A percentile compares a stretch with the other conserved stretches of the same genome.
Evolutionary conservation across 2,888 invertebrate species (phyloP).

Genomic region (Amiota communis): DNA sequence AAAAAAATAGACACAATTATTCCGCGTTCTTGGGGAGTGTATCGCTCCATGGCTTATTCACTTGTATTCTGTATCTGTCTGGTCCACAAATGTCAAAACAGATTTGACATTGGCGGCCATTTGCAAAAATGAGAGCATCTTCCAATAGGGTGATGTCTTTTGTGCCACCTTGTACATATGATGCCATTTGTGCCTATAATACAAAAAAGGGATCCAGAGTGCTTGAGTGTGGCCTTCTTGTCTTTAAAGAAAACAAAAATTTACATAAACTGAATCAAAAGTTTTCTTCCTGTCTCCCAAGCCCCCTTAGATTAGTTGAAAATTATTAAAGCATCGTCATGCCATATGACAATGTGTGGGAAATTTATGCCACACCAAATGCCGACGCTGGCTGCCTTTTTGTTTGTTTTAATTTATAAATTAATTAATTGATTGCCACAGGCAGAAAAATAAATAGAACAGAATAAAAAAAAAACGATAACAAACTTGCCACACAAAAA

Average conservation of each 20-base stretch:
- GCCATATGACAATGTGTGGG: too few relatives aligned
- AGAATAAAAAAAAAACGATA: background rate
- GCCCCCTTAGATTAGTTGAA: too few relatives aligned
- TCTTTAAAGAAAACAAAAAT: background rate
- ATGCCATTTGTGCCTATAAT: background rate
- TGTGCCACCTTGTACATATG: background rate
- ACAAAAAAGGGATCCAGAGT: background rate
- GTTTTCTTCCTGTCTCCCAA: background rate
- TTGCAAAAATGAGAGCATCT: too few relatives aligned
- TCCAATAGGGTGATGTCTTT: too few relatives aligned
- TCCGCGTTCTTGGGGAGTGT: too few relatives aligned
- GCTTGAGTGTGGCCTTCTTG: background rate
- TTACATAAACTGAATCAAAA: background rate
- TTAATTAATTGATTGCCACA: constrained; percentile 57
- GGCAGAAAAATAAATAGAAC: constrained; percentile 2
- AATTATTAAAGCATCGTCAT: too few relatives aligned
- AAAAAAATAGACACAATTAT: too few relatives aligned
- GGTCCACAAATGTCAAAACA: too few relatives aligned
- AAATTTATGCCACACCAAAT: too few relatives aligned
- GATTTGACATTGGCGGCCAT: too few relatives aligned
- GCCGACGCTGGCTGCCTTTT: background rate
- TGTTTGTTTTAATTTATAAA: constrained; percentile 57
- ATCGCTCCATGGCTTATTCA: too few relatives aligned
- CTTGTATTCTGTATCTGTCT: too few relatives aligned
- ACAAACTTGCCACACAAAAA: background rate